Conservation (phyloP, 2,888 invertebrate genomes). For the Eumacrocentrus americanus region DNA sequence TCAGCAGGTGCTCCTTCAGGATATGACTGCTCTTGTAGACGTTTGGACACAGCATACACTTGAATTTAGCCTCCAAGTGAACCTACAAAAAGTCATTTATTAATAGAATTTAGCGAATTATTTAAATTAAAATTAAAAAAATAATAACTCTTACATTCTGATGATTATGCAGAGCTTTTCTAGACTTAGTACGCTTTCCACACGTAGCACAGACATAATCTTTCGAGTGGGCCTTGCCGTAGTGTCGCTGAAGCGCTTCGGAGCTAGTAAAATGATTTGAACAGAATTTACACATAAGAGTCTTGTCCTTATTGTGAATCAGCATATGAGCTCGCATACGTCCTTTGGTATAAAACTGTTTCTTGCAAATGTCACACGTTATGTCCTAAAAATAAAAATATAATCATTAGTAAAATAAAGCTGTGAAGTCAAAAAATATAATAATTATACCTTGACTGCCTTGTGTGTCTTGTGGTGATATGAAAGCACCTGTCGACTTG, state of each 20-base stretch:
- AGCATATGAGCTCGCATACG: conserved; percentile 50
- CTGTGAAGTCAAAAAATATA: no score
- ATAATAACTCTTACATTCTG: conserved; percentile 43
- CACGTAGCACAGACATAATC: conserved; percentile 49
- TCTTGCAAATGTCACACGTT: conserved; percentile 46
- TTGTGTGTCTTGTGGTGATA: conserved; percentile 50
- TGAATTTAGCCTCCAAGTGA: conserved; percentile 48
- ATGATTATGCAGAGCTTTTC: conserved; percentile 51
- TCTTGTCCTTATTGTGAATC: conserved; percentile 47
- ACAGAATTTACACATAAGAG: conserved; percentile 48
- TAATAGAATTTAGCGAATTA: not conserved
- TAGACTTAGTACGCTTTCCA: conserved; percentile 44
- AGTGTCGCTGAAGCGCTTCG: conserved; percentile 45
- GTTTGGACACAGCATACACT: conserved; percentile 48
- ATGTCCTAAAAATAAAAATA: conserved; percentile 42
- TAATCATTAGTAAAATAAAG: conserved; percentile 1
- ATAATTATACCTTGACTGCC: conserved; percentile 41
- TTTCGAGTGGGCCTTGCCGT: conserved; percentile 44
- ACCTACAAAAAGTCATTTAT: conserved; percentile 39
- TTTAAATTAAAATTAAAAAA: not conserved
- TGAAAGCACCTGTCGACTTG: conserved; percentile 48
- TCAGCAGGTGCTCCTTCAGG: conserved; percentile 50
- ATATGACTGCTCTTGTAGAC: conserved; percentile 52
- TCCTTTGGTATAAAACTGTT: conserved; percentile 47
- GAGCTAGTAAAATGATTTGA: conserved; percentile 46